phyloP scores from a whole-genome alignment of 2,888 invertebrate genomes.

The Plagodis pulveraria region DNA sequence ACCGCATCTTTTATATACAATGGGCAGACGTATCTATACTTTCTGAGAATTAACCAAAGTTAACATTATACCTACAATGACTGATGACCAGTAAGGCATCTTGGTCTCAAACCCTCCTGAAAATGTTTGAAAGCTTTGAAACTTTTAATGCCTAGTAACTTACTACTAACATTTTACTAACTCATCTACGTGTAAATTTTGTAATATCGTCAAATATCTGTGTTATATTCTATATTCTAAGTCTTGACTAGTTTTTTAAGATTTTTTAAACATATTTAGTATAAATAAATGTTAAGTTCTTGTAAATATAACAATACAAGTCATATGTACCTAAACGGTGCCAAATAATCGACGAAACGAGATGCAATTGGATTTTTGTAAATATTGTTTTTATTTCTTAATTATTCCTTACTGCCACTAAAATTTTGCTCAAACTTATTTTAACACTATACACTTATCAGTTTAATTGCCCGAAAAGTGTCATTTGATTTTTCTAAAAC shows the following conservation, averaged over 20 bases:
- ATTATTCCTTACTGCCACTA: constrained; percentile 28
- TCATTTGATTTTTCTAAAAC: no score
- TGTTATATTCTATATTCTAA: constrained; percentile 40
- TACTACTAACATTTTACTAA: constrained; percentile 35
- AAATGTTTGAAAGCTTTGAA: no score
- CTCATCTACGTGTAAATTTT: constrained; percentile 26
- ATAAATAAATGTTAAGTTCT: constrained; percentile 25
- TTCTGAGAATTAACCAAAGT: no score
- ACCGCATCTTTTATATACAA: no score
- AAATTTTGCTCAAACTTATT: constrained; percentile 66
- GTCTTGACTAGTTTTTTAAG: constrained; percentile 20
- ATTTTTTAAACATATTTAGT: neutral
- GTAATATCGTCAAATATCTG: constrained; percentile 47
- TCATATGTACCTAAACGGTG: constrained; percentile 80
- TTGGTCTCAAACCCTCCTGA: no score
- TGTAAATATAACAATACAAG: constrained; percentile 62
- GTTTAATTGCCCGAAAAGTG: no score
- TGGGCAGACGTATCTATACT: no score
- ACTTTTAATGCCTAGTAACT: neutral
- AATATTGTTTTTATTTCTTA: constrained; percentile 27
- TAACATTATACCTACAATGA: no score
- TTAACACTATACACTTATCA: no score
- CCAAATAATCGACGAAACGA: constrained; percentile 54
- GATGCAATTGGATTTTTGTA: constrained; percentile 49
- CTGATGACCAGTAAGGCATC: no score